Conservation (phyloP, 2,888 invertebrate species). For the Drosophila flavopinicola region DNA sequence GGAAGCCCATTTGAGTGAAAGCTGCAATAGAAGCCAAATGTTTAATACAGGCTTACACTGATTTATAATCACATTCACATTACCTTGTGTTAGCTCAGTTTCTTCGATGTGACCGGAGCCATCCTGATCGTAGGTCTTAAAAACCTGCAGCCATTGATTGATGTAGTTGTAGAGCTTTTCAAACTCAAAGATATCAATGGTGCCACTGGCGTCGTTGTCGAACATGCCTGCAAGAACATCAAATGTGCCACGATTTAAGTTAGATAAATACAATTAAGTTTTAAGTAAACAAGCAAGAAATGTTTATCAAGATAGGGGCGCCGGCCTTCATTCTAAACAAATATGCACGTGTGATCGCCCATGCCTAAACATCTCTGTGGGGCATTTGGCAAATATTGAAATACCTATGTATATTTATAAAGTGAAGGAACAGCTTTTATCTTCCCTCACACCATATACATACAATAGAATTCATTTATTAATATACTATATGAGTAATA, state of each 20-base stretch:
- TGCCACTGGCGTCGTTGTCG: slow-evolving; percentile 92
- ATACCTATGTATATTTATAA: slow-evolving; percentile 4
- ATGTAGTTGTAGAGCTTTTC: slow-evolving; percentile 94
- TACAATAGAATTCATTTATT: too few species aligned
- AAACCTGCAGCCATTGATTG: slow-evolving; percentile 94
- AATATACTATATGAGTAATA: too few species aligned
- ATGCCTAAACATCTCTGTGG: not conserved
- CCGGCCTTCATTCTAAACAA: slow-evolving; percentile 33
- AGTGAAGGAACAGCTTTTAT: not conserved
- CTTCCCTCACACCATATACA: too few species aligned
- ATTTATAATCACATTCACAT: not conserved
- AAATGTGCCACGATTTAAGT: slow-evolving; percentile 20
- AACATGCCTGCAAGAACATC: slow-evolving; percentile 89
- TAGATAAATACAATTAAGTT: slow-evolving; percentile 31
- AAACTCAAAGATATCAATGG: slow-evolving; percentile 93
- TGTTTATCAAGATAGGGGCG: slow-evolving; percentile 30
- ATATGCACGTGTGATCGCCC: slow-evolving; percentile 18
- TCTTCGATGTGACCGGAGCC: slow-evolving; percentile 94
- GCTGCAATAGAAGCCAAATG: slow-evolving; percentile 85
- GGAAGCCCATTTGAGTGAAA: slow-evolving; percentile 94
- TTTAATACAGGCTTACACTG: not conserved
- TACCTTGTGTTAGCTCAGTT: slow-evolving; percentile 90
- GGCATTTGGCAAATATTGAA: slow-evolving; percentile 26
- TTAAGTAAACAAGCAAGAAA: slow-evolving; percentile 53
- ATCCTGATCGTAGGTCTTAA: slow-evolving; percentile 93